A percentile compares a stretch with the other conserved stretches of the same genome.
Evolutionary conservation across 2,113 vertebrate genomes (phyloP).

Genomic region (Meleagris gallopavo): DNA sequence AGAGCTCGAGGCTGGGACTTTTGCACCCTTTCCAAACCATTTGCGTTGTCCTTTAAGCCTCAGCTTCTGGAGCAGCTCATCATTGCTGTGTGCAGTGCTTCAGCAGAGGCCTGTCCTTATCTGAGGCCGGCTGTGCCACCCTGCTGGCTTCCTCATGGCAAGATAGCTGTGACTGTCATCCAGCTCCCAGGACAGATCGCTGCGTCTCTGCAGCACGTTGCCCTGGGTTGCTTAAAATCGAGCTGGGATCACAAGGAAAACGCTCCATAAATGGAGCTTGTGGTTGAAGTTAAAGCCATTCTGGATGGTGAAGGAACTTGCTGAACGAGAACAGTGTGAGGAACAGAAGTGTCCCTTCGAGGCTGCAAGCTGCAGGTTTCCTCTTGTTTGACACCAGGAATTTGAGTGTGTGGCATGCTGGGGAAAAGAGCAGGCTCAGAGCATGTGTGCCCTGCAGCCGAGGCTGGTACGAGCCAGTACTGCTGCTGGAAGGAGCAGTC

Average conservation of each 20-base stretch:
- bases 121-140: neutral
- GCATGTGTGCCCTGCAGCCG: fast-evolving
- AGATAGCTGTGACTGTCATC: neutral
- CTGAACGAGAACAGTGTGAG: neutral
- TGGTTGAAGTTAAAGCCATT: neutral
- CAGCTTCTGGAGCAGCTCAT: neutral
- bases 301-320: neutral
- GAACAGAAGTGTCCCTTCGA: neutral
- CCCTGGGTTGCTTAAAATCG: neutral
- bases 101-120: neutral
- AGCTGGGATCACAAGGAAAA: neutral
- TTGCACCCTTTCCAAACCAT: no score
- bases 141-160: fast-evolving
- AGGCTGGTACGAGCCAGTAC: neutral
- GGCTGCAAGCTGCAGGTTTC: neutral
- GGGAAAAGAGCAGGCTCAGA: neutral
- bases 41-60: neutral
- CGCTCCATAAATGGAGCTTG: fast-evolving
- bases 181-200: fast-evolving
- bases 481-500: neutral
- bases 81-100: neutral
- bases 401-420: neutral
- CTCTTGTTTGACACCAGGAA: neutral
- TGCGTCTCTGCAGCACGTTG: neutral
- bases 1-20: neutral